These are phyloP conservation scores for Callionymus lyra DNA, from an alignment of 2,113 vertebrate species.

Conservation along the genomic window DNA sequence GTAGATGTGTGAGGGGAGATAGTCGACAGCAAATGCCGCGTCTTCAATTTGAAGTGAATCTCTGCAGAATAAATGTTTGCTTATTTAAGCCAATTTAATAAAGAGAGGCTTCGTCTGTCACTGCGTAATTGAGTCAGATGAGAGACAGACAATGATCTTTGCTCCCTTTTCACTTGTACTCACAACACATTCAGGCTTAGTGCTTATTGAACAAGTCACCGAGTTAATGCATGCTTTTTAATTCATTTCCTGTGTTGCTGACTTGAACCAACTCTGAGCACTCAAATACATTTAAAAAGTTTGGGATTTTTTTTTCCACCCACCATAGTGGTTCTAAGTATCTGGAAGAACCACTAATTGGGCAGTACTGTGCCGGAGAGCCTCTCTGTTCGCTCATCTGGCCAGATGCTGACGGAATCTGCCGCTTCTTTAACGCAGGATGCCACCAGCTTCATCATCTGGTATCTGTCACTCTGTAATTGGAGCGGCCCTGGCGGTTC, in stretches of 20 bases:
- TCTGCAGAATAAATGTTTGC: too few species aligned
- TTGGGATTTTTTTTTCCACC: conserved; percentile 21
- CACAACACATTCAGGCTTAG: conserved; percentile 1
- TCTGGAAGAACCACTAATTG: conserved; percentile 43
- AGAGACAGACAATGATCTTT: not conserved
- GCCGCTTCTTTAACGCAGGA: conserved; percentile 26
- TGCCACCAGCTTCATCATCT: conserved; percentile 48
- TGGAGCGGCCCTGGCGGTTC: conserved; percentile 42
- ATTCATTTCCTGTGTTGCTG: too few species aligned
- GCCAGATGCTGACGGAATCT: conserved; percentile 41
- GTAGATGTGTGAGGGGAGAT: conserved; percentile 11
- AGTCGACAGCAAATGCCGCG: conserved; percentile 21
- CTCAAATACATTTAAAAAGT: conserved; percentile 24
- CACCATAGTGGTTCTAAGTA: conserved; percentile 24
- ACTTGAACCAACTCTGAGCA: not conserved
- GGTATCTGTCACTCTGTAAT: conserved; percentile 56
- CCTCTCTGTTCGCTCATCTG: conserved; percentile 27
- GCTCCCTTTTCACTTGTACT: not conserved
- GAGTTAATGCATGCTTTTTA: too few species aligned
- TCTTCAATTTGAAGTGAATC: not conserved
- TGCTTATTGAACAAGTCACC: not conserved
- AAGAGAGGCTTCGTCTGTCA: too few species aligned
- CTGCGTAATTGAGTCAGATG: too few species aligned
- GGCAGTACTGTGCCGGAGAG: conserved; percentile 25
- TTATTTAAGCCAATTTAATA: too few species aligned